A percentile compares a stretch with the other conserved stretches of the same genome.
phyloP scores from a whole-genome alignment of 2,113 vertebrate genomes.

The Lagopus leucura region DNA sequence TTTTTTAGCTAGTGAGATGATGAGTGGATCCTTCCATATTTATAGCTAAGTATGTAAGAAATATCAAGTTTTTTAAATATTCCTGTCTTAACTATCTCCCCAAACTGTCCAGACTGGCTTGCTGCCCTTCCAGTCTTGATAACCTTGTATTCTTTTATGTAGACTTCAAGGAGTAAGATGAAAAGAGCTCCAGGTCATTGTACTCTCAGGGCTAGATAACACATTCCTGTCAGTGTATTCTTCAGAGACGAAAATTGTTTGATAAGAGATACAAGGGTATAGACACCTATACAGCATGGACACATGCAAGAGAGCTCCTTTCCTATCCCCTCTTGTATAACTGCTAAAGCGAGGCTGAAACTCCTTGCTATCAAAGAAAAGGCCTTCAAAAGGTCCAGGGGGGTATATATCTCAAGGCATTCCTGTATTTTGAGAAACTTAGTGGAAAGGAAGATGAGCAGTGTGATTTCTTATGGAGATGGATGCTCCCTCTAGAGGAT shows the following conservation, averaged over 20 bases:
- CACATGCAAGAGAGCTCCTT: not conserved
- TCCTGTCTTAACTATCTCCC: not conserved
- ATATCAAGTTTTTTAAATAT: not conserved
- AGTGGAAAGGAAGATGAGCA: not conserved
- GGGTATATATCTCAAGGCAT: not conserved
- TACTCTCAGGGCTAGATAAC: not conserved
- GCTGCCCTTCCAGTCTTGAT: not conserved
- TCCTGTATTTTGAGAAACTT: not conserved
- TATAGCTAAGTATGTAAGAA: not conserved
- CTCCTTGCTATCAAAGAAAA: not conserved
- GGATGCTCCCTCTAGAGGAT: not conserved
- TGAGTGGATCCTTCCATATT: not conserved
- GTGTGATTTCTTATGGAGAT: not conserved
- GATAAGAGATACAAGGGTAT: not conserved
- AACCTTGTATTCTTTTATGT: not conserved
- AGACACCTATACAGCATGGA: not conserved
- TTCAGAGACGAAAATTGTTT: not conserved
- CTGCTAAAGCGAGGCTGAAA: not conserved
- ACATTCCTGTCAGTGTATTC: not conserved
- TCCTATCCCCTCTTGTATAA: not conserved
- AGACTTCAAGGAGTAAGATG: not conserved
- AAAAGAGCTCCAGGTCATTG: not conserved
- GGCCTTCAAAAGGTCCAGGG: not conserved
- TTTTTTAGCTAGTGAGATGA: not conserved
- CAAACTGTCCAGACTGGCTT: not conserved